Conservation (phyloP, 2,888 invertebrate species). For the Allophyes oxyacanthae region DNA sequence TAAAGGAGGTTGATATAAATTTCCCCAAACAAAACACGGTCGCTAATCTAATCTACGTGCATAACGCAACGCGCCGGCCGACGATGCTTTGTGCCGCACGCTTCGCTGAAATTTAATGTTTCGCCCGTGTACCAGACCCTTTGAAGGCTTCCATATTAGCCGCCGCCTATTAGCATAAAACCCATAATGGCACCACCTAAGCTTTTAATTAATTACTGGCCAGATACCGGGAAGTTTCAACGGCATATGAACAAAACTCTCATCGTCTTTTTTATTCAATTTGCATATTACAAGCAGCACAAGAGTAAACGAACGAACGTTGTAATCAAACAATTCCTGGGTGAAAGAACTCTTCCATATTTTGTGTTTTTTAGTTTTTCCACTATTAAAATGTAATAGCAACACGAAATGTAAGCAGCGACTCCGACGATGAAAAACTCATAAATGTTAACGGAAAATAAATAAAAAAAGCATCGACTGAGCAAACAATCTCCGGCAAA, state of each 20-base stretch:
- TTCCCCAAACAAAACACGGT: slow-evolving; percentile 56
- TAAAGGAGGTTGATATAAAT: slow-evolving; percentile 36
- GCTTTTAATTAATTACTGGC: slow-evolving; percentile 86
- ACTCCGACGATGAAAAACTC: slow-evolving; percentile 72
- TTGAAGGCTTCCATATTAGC: slow-evolving; percentile 83
- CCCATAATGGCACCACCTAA: slow-evolving; percentile 81
- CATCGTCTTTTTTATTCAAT: slow-evolving; percentile 69
- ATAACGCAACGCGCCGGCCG: slow-evolving; percentile 54
- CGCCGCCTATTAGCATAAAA: slow-evolving; percentile 84
- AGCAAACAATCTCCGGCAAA: slow-evolving; percentile 85
- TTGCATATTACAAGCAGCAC: slow-evolving; percentile 66
- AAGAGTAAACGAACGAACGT: slow-evolving; percentile 47
- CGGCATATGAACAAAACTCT: slow-evolving; percentile 62
- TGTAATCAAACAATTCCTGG: slow-evolving; percentile 64
- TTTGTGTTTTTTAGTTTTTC: slow-evolving; percentile 45
- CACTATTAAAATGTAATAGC: slow-evolving; percentile 55
- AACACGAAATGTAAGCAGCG: slow-evolving; percentile 51
- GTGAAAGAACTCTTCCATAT: slow-evolving; percentile 43
- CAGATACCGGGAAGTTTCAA: slow-evolving; percentile 70
- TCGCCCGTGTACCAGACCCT: slow-evolving; percentile 72
- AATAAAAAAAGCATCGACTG: slow-evolving; percentile 76
- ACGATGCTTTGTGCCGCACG: slow-evolving; percentile 69
- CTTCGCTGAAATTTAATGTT: slow-evolving; percentile 80
- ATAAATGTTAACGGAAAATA: slow-evolving; percentile 82
- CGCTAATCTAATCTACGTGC: slow-evolving; percentile 71